These are phyloP conservation scores for Rhorus exstirpatorius DNA, from an alignment of 2,888 invertebrate genomes.

Conservation along the genomic window DNA sequence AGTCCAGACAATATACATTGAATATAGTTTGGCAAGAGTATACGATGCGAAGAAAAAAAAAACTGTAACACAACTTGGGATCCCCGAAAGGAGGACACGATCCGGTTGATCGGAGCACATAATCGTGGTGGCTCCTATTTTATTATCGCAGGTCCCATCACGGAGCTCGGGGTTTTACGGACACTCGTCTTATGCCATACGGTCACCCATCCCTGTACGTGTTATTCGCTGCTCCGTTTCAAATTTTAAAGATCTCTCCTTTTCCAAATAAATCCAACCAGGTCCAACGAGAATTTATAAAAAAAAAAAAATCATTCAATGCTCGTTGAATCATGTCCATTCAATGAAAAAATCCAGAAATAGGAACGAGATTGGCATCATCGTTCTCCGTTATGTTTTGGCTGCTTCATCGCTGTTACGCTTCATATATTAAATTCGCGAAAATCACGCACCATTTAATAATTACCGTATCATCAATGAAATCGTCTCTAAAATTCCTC, in stretches of 20 bases:
- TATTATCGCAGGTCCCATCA: neutral
- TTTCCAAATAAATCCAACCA: slow-evolving; percentile 4
- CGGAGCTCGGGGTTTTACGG: no score
- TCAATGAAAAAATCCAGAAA: slow-evolving; percentile 15
- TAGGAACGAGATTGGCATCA: slow-evolving; percentile 6
- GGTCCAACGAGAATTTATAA: slow-evolving; percentile 4
- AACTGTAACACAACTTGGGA: slow-evolving; percentile 13
- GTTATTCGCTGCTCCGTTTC: slow-evolving; percentile 17
- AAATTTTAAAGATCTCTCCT: slow-evolving; percentile 30
- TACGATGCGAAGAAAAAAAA: neutral
- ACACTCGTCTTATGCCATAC: neutral
- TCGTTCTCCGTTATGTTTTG: neutral
- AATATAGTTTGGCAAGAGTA: neutral
- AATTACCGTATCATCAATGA: slow-evolving; percentile 73
- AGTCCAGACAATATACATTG: no score
- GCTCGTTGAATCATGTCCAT: slow-evolving; percentile 19
- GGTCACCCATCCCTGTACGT: no score
- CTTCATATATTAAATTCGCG: slow-evolving; percentile 43
- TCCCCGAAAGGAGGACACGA: slow-evolving; percentile 9
- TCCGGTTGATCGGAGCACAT: slow-evolving; percentile 39
- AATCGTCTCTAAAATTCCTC: slow-evolving; percentile 77
- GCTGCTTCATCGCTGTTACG: neutral
- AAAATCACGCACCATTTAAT: slow-evolving; percentile 69
- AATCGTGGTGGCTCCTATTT: slow-evolving; percentile 53
- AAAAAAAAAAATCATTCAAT: slow-evolving; percentile 5